phyloP scores from a whole-genome alignment of 2,113 vertebrate species.

The Antidorcas marsupialis region DNA sequence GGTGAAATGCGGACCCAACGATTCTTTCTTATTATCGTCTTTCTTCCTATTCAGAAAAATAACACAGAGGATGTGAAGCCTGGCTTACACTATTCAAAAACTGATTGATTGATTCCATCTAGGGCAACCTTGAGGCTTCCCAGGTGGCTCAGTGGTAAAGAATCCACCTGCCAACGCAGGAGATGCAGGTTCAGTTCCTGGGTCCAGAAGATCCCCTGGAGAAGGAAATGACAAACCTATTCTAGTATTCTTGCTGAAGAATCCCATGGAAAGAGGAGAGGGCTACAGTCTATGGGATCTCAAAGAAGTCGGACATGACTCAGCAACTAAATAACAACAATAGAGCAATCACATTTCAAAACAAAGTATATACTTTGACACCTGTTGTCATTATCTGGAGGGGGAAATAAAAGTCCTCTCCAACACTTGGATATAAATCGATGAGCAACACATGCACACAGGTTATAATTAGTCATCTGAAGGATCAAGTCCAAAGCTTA shows the following conservation, averaged over 20 bases:
- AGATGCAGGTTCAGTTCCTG: not conserved
- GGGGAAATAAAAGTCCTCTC: not conserved
- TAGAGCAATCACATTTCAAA: not conserved
- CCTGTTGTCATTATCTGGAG: not conserved
- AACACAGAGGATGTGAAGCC: not conserved
- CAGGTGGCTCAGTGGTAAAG: not conserved
- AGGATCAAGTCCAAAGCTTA: not conserved
- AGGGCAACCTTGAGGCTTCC: not conserved
- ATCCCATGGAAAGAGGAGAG: not conserved
- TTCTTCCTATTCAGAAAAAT: not conserved
- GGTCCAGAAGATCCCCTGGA: not conserved
- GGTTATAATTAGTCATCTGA: not conserved
- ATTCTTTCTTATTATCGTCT: not conserved
- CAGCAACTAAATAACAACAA: not conserved
- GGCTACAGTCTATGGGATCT: not conserved
- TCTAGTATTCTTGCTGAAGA: not conserved
- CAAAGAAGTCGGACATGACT: not conserved
- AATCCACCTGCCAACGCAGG: not conserved
- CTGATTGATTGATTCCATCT: not conserved
- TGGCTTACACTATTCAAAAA: not conserved
- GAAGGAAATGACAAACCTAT: not conserved
- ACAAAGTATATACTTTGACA: not conserved
- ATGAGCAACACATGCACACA: not conserved
- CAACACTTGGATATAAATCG: not conserved
- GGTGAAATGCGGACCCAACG: not conserved